Evolutionary conservation across 2,797 vertebrate species (phyloP).

Genomic region (Taeniopygia guttata): DNA sequence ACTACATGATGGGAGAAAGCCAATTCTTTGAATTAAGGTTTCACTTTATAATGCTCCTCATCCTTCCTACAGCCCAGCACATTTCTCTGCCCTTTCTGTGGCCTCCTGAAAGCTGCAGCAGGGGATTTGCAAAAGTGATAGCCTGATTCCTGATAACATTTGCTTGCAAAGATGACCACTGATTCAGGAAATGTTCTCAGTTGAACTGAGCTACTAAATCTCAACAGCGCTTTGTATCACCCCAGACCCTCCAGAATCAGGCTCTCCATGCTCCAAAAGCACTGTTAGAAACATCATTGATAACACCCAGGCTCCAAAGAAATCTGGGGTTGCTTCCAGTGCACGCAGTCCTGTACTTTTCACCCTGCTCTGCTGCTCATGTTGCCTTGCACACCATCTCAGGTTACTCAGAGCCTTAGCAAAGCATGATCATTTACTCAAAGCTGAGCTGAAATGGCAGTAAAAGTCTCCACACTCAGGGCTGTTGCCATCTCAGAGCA

Average conservation of each 20-base stretch:
- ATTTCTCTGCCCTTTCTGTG: not conserved
- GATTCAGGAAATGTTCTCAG: not conserved
- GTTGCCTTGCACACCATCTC: not conserved
- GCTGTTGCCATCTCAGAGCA: not conserved
- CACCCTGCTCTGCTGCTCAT: not conserved
- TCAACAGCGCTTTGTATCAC: not conserved
- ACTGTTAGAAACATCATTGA: rapidly evolving
- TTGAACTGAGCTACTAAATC: not conserved
- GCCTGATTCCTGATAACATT: not conserved
- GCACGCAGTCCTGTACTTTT: not conserved
- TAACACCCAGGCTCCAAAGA: not conserved
- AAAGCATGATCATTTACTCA: not conserved
- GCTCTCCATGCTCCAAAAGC: not conserved
- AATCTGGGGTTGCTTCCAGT: not conserved
- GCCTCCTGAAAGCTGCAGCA: not conserved
- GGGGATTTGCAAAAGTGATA: not conserved
- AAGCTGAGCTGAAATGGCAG: not conserved
- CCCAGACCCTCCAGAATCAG: not conserved
- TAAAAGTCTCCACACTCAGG: not conserved
- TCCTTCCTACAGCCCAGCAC: not conserved
- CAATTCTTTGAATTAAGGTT: not conserved
- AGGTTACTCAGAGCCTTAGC: not conserved
- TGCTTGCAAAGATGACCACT: not conserved
- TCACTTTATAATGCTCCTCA: not conserved
- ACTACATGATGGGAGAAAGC: not conserved